Evolutionary conservation across 2,888 invertebrate species (phyloP), one percentile per base, ranked within the genome.

Genomic region (Zaprionus obscuricornis): DNA sequence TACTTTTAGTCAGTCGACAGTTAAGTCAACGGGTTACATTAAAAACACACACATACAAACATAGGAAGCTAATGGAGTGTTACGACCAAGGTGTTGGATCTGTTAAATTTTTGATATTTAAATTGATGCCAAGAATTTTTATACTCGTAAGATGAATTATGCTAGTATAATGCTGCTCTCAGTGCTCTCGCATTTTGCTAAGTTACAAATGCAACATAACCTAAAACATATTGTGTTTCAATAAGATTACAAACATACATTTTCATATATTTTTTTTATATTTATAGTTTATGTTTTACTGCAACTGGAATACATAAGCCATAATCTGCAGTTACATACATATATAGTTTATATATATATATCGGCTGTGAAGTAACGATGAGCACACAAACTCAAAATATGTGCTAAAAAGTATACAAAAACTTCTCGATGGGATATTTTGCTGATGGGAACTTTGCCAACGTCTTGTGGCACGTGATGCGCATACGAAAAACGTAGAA

Each of bases 401-500:
- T 78, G 81, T 81, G 78, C 77, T 70, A 70, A 67, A 75, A 73
- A 68, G 66, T 74, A 66, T 71, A 84, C 49, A 77, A 57, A 4
- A 72, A 81, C 63, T 77, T 71, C 51, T 64, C 60, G 70, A 58
- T 66, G 74, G 69, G 59, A 74, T 65, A 64, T 66, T 49, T 66
- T 66, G 81, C 64, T 70, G n/a, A n/a, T n/a, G 81, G 74, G 64
- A 73, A 76, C 66, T 66, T 69, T 70, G 59, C 67, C 74, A 73
- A 60, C 66, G 58, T 73, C 59, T 68, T 27, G 62, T 58, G 73
- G 83, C 66, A 81, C 81, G 81, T 81, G 81, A 81, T 58, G 56
- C 45, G 81, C 78, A 81, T 81, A 47, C 70, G 49, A 13, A 54
- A 79, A 36, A n/a, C n/a, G 37, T 24, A 60, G 33, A 31, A 45